Evolutionary conservation across 2,113 vertebrate species (phyloP).

Genomic region (Cygnus atratus): DNA sequence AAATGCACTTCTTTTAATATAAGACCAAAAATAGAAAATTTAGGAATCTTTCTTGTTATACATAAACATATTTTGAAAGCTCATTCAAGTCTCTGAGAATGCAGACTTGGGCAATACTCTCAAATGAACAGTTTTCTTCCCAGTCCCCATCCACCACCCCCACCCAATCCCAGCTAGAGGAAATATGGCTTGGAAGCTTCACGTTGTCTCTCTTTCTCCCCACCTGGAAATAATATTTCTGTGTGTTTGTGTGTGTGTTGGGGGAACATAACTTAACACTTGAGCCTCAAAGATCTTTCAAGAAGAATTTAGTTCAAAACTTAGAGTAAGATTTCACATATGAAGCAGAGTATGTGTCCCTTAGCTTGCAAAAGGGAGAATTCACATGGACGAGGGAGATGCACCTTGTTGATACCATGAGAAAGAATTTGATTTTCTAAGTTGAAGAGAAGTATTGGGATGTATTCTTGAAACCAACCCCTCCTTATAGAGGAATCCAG

Average conservation of each 20-base stretch:
- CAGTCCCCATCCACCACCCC: too few species aligned
- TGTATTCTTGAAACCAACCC: neutral
- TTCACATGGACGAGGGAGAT: neutral
- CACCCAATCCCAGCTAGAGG: neutral
- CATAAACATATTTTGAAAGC: neutral
- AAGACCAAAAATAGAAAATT: neutral
- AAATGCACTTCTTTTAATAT: neutral
- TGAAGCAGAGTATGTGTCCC: neutral
- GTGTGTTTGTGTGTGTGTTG: neutral
- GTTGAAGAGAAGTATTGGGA: neutral
- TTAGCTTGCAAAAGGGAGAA: neutral
- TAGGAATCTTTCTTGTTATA: neutral
- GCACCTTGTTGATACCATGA: accelerated
- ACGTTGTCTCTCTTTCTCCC: neutral
- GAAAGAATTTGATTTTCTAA: neutral
- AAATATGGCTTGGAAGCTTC: neutral
- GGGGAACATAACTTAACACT: neutral
- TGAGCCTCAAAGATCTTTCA: neutral
- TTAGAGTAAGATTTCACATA: neutral
- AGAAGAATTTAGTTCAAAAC: neutral
- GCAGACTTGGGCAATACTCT: neutral
- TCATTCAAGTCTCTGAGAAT: neutral
- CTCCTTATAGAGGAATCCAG: neutral
- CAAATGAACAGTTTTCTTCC: neutral
- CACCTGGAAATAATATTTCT: neutral